A percentile compares a stretch with the other conserved stretches of the same genome.
phyloP scores from a whole-genome alignment of 2,888 invertebrate genomes.

The Coecobrya sp. region DNA sequence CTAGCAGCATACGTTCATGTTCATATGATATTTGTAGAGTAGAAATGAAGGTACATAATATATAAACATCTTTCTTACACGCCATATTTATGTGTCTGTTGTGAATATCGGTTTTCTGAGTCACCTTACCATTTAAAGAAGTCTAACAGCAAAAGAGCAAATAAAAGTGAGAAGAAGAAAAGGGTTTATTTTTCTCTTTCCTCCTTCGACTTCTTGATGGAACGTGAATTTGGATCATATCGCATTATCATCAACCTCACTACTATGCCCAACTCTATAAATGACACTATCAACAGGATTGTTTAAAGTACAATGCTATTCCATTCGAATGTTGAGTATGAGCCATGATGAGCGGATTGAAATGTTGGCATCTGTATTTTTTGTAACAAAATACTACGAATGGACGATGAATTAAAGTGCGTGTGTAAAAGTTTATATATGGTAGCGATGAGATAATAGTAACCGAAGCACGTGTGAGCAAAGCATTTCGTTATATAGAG shows the following conservation, averaged over 20 bases:
- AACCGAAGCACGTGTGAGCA: conserved; percentile 61
- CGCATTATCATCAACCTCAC: conserved; percentile 31
- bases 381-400: conserved; percentile 31
- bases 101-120: conserved; percentile 44
- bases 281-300: not conserved
- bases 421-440: conserved; percentile 74
- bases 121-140: conserved; percentile 75
- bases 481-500: conserved; percentile 23
- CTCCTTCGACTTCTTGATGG: conserved; percentile 61
- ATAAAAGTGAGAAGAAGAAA: conserved; percentile 26
- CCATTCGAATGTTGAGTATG: conserved; percentile 12
- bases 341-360: not conserved
- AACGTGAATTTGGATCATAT: conserved; percentile 74
- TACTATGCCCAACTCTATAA: not conserved
- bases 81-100: conserved; percentile 15
- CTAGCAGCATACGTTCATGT: not conserved
- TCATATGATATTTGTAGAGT: not conserved
- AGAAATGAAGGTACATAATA: not conserved
- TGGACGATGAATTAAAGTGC: conserved; percentile 6
- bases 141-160: conserved; percentile 13
- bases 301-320: not conserved
- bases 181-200: conserved; percentile 22
- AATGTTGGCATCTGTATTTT: not conserved
- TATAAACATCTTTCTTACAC: not conserved
- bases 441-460: conserved; percentile 62